Percentiles rank a stretch among this genome's conserved stretches.
phyloP scores from a whole-genome alignment of 1,140 invertebrate species.

The Aricia agestis region DNA sequence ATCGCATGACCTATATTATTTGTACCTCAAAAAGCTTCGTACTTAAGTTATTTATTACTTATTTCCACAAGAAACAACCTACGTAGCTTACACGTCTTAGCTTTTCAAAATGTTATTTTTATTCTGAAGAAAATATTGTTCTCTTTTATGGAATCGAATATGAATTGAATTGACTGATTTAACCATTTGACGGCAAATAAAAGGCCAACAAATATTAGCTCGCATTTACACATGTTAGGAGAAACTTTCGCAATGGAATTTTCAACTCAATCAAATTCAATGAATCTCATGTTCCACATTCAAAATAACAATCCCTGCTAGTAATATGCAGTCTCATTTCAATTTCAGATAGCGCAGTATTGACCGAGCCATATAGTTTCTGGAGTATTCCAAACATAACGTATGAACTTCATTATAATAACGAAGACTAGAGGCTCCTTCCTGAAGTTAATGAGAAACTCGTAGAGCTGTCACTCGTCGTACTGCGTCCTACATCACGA shows the following conservation, averaged over 20 bases:
- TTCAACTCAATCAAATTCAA: background rate
- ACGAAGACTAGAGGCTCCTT: conserved; percentile 7
- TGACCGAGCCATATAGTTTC: conserved; percentile 2
- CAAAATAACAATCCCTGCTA: background rate
- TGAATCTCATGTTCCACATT: background rate
- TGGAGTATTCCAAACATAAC: background rate
- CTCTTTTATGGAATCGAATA: background rate
- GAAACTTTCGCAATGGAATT: background rate
- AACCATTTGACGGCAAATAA: background rate
- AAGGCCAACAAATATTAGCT: background rate
- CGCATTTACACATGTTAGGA: background rate
- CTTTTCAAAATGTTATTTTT: background rate
- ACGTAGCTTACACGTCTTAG: background rate
- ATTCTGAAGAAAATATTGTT: too few species aligned
- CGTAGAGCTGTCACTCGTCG: conserved; percentile 15
- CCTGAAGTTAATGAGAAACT: conserved; percentile 23
- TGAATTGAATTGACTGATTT: background rate
- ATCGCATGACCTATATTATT: background rate
- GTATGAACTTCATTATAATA: conserved; percentile 16
- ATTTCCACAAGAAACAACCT: background rate
- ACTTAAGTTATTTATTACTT: background rate
- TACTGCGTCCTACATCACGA: conserved; percentile 18
- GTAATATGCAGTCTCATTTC: background rate
- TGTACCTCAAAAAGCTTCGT: background rate
- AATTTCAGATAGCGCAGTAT: background rate